A percentile compares a stretch with the other conserved stretches of the same genome.
These are phyloP conservation scores for Scelioninae gen. 2 DNA, from an alignment of 2,888 invertebrate species.

Conservation along the genomic window DNA sequence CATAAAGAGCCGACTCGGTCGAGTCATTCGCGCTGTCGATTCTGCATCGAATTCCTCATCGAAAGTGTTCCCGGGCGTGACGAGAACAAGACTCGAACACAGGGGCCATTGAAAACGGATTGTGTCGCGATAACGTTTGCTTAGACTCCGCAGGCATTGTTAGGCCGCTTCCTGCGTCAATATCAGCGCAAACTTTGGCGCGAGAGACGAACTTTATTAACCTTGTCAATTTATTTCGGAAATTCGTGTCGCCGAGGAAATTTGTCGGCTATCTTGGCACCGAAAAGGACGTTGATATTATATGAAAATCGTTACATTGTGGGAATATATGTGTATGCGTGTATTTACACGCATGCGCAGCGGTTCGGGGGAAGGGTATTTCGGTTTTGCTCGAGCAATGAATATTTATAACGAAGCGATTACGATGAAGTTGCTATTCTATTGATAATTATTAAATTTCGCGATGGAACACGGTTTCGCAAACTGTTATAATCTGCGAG, in stretches of 20 bases:
- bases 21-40: conserved; percentile 29
- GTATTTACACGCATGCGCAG: no score
- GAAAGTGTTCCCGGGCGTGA: conserved; percentile 35
- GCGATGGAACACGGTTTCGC: no score
- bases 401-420: conserved; percentile 24
- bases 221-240: conserved; percentile 37
- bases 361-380: conserved; percentile 3
- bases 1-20: conserved; percentile 34
- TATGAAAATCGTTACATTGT: conserved; percentile 14
- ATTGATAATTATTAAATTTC: no score
- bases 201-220: conserved; percentile 38
- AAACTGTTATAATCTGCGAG: no score
- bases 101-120: conserved; percentile 31
- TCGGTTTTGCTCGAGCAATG: neutral
- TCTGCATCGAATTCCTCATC: conserved; percentile 33
- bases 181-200: conserved; percentile 28
- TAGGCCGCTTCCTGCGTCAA: conserved; percentile 16
- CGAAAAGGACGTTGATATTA: conserved; percentile 25
- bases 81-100: conserved; percentile 40
- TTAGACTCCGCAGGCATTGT: conserved; percentile 31
- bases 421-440: no score
- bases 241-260: conserved; percentile 29
- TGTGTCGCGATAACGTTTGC: conserved; percentile 33
- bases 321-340: no score
- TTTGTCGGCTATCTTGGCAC: conserved; percentile 15